A percentile compares a stretch with the other conserved stretches of the same genome.
Evolutionary conservation across 2,797 vertebrate species (phyloP).

Genomic region (Alauda arvensis): DNA sequence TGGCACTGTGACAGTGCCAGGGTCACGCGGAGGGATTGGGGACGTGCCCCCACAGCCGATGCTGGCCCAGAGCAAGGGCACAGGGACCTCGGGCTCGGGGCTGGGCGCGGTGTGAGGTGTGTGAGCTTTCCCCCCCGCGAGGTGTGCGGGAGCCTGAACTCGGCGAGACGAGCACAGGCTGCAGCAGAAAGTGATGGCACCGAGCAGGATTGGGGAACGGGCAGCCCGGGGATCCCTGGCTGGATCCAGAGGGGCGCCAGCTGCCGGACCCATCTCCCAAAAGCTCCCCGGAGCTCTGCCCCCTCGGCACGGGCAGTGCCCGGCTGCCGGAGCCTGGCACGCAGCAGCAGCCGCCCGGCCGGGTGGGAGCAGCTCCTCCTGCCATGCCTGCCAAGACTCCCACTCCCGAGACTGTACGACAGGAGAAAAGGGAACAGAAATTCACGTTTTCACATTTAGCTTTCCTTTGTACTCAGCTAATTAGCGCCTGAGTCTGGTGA

Average conservation of each 20-base stretch:
- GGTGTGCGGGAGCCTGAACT: neutral
- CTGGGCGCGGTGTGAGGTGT: rapidly evolving
- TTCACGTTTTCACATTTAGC: conserved; percentile 68
- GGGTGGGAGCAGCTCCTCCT: neutral
- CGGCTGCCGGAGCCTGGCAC: neutral
- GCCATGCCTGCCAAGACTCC: conserved; percentile 19
- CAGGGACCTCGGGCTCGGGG: rapidly evolving
- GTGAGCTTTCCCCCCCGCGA: rapidly evolving
- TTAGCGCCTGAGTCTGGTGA: conserved; percentile 68
- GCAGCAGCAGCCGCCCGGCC: rapidly evolving
- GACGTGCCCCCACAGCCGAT: rapidly evolving
- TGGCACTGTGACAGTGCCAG: neutral
- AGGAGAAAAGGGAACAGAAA: conserved; percentile 51
- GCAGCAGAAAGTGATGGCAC: neutral
- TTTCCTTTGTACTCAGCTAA: conserved; percentile 66
- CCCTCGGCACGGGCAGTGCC: neutral
- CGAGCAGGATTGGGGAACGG: rapidly evolving
- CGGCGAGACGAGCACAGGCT: neutral
- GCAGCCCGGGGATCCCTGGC: neutral
- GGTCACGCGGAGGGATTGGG: rapidly evolving
- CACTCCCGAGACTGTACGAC: conserved; percentile 11
- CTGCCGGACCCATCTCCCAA: neutral
- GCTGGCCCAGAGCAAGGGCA: neutral
- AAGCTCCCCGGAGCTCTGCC: neutral
- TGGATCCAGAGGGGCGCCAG: neutral